Evolutionary conservation across 2,113 vertebrate genomes (phyloP), one percentile per base, ranked within the genome.

Genomic region (Epinephelus cyanopodus): DNA sequence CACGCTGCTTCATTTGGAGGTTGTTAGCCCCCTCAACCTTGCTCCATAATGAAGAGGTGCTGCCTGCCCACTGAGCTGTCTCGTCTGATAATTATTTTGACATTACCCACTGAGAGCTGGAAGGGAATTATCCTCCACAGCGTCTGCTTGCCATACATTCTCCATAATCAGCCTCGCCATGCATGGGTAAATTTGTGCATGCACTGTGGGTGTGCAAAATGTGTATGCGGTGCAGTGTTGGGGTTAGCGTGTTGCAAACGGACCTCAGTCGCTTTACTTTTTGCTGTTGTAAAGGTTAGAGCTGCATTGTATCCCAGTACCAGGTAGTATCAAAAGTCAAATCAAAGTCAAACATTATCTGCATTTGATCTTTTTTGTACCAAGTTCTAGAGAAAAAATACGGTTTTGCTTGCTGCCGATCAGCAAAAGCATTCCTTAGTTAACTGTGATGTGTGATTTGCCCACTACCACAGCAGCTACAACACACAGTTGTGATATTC

Each of bases 41-140:
- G 79, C 78, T 81, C 56, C 54, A 74, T 87, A 87, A 93, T 92
- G 87, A 90, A 89, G 90, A 92, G 84, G 70, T 84, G 74, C 81
- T 87, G 82, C 70, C 76, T 90, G 85, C 88, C 79, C 85, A 87
- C 83, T 89, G 86, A 87, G 87, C 89, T 90, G 90, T 91, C 91
- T 92, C 73, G 54, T 89, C 86, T 87, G 69, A 89, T 90, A 89
- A 93, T 92, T 92, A 90, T 92, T 92, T 88, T 90, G 83, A 87
- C 84, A 90, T 90, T 90, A 87, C 89, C 83, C 65, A 53, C 87
- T 79, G 85, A 83, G 87, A 81, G 65, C 84, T 90, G 57, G 81
- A 84, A 71, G 87, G 73, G 66, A 86, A 87, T 89, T 86, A 73
- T 86, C 71, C 89, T 90, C 81, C n/a, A 48, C 71, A 77, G 60